Evolutionary conservation across 2,888 invertebrate species (phyloP), one percentile per base, ranked within the genome.

Genomic region (Hipparchia sbordonii): DNA sequence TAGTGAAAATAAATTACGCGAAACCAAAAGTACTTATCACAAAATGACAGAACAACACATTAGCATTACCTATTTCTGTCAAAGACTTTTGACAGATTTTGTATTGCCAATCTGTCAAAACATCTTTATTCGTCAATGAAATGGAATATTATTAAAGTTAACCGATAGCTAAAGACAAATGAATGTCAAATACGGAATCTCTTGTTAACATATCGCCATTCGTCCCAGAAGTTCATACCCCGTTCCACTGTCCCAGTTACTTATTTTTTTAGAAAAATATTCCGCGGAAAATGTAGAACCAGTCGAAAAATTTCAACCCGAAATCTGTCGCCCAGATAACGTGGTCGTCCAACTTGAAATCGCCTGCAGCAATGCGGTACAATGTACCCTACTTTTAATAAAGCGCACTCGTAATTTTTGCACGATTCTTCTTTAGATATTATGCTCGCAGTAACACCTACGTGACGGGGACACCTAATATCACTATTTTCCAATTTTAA

Each of bases 191-290:
- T 23, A 23, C 23, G 23, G 23, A 23, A 3, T 10, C 23, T 5
- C 23, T 51, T 65, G 71, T 75, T 82, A 83, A 81, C 85, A 82
- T 85, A 86, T 85, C 82, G 82, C 83, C 80, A 79, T 80, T 79
- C 56, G 60, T 70, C 69, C 69, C 60, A 61, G 57, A 63, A 33
- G 23, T 52, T 51, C 63, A 23, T 48, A 63, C 7, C 23, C 62
- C 62, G 62, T 48, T 45, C 62, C 62, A 62, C 62, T 63, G 51
- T 51, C 51, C 63, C 23, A 51, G 63, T 63, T 63, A 51, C 48
- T 23, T 51, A 5, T 65, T 65, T 65, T 65, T 65, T 2, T 23
- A 10, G 52, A 6, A 33, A 33, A 52, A 51, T 51, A 52, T 60
- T 65, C 65, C 65, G 23, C 52, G 65, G 65, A 33, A 65, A 65